Conservation (phyloP, 64 coral and sea anemone genomes). For the Astreopora myriophthalma region DNA sequence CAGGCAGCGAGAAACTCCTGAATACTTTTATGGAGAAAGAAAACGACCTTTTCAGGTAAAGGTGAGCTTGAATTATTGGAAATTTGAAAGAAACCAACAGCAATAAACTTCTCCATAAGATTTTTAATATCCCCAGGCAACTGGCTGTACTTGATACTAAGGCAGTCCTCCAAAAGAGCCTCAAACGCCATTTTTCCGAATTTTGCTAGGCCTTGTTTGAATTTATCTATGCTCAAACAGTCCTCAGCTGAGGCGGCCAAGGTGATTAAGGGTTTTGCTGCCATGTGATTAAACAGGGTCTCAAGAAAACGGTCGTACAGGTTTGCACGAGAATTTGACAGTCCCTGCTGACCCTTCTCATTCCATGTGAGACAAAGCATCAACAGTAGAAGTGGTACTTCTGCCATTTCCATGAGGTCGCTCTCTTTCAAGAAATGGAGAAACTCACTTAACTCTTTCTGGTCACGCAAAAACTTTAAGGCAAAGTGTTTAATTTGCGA, state of each 20-base stretch:
- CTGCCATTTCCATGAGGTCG: background rate
- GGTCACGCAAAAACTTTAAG: background rate
- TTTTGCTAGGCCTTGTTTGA: background rate
- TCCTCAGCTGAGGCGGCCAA: too few species aligned
- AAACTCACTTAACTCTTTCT: background rate
- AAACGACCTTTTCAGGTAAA: conserved; percentile 28
- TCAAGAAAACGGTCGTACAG: conserved; percentile 18
- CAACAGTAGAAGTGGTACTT: conserved; percentile 55
- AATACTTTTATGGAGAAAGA: conserved; percentile 41
- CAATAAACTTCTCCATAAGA: background rate
- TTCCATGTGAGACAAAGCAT: conserved; percentile 60
- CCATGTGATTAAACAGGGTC: conserved; percentile 20
- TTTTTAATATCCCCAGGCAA: background rate
- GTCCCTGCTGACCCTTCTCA: conserved; percentile 3
- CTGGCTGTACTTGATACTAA: background rate
- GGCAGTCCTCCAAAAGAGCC: conserved; percentile 20
- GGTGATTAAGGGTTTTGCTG: background rate
- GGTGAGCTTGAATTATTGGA: background rate
- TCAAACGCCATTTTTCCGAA: conserved; percentile 45
- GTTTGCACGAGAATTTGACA: conserved; percentile 9
- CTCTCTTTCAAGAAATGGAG: background rate
- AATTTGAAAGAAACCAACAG: conserved; percentile 49
- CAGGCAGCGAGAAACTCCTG: conserved; percentile 62
- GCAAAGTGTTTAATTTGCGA: conserved; percentile 1
- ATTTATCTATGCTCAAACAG: conserved; percentile 8